phyloP scores from a whole-genome alignment of 2,888 invertebrate genomes.

The Bugulina stolonifera region DNA sequence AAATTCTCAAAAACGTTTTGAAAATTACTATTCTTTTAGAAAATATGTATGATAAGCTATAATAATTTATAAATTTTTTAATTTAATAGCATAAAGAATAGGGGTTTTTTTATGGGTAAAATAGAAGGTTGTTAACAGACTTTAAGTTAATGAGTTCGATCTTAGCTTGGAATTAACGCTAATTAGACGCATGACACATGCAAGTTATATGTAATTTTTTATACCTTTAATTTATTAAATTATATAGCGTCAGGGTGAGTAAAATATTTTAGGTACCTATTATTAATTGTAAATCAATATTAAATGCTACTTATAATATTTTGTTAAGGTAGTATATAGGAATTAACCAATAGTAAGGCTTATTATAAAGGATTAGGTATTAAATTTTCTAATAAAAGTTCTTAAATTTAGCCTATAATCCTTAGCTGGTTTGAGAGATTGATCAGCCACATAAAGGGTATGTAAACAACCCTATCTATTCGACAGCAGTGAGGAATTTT shows the following conservation, averaged over 20 bases:
- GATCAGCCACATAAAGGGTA: neutral
- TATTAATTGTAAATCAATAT: too few relatives aligned
- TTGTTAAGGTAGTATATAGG: neutral
- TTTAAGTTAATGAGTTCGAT: neutral
- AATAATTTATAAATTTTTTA: too few relatives aligned
- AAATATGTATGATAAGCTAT: too few relatives aligned
- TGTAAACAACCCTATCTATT: neutral
- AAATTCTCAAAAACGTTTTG: too few relatives aligned
- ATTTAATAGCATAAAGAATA: too few relatives aligned
- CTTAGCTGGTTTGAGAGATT: neutral
- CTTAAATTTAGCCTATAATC: neutral
- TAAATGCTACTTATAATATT: too few relatives aligned
- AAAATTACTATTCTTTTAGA: too few relatives aligned
- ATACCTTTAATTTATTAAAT: neutral
- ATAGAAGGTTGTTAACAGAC: too few relatives aligned
- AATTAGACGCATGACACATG: slow-evolving; percentile 3
- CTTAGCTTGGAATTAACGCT: neutral
- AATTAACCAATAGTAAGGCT: too few relatives aligned
- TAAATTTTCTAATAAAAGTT: neutral
- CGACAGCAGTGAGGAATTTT: slow-evolving; percentile 1
- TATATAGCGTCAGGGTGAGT: neutral
- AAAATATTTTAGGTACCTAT: neutral
- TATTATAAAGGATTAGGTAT: neutral
- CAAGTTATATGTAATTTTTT: neutral
- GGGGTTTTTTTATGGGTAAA: too few relatives aligned